Base-by-base conservation (phyloP, 2,888 invertebrate genomes). In the Pyralis farinalis region DNA sequence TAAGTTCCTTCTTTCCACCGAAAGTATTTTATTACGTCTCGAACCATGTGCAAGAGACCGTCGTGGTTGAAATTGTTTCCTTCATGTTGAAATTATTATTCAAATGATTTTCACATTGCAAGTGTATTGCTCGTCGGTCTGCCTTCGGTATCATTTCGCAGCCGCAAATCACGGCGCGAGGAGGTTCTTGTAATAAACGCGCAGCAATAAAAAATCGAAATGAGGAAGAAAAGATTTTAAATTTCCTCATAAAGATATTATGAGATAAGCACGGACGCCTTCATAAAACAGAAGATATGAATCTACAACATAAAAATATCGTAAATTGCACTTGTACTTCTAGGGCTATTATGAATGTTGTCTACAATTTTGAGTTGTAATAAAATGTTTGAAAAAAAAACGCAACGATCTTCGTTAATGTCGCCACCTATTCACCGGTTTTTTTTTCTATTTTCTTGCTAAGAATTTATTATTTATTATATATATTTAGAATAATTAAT, bases 181-280 rank as follows among this genome's bases (percentile, higher is more conserved):
- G 49, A 52, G 53, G 56, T 55, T 53, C 50, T 52, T 54, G 53
- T 59, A 66, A 71, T 71, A 73, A 71, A 68, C 58, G 55, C 49
- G 37, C 41, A 52, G 55, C 53, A 57, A 68, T 63, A 63, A 68
- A 71, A 64, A 58, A 63, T 54, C 49, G 38, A 58, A 70, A 71
- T 64, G 65, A 66, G 64, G 64, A 58, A 59, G 53, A 63, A 66
- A 68, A 63, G 55, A 70, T 67, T 71, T 70, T 70, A 67, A 70
- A 73, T 60, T 63, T 58, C 49, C 58, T 50, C 60, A 59, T 69
- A 71, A 70, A 69, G 58, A 67, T 68, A 67, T 67, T 63, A 70
- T 56, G 66, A 66, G 63, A 68, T 69, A 68, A 64, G 61, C 59
- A 66, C 63, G 62, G 63, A 53, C 53, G 55, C 57, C 57, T 58